Evolutionary conservation across 2,113 vertebrate species (phyloP).

Genomic region (Ifrita kowaldi): DNA sequence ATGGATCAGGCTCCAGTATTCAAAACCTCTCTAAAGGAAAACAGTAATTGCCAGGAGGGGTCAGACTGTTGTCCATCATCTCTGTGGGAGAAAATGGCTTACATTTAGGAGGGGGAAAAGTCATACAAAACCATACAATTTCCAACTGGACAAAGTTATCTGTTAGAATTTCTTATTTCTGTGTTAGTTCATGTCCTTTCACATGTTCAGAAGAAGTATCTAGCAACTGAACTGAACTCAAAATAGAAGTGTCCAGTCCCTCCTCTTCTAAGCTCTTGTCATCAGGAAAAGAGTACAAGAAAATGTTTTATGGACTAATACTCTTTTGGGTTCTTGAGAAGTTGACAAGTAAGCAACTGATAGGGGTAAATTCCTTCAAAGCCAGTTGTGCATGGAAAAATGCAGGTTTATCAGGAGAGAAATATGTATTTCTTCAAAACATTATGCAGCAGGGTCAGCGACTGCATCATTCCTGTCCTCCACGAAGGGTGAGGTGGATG

Average conservation of each 20-base stretch:
- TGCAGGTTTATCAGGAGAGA: background rate
- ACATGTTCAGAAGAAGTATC: background rate
- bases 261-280: background rate
- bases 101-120: background rate
- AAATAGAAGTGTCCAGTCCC: background rate
- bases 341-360: background rate
- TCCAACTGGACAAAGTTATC: background rate
- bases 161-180: background rate
- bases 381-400: background rate
- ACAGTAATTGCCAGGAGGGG: background rate
- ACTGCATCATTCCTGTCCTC: background rate
- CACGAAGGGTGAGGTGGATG: background rate
- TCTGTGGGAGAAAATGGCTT: background rate
- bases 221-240: background rate
- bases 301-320: background rate
- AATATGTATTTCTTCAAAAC: background rate
- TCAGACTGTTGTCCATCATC: background rate
- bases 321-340: background rate
- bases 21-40: background rate
- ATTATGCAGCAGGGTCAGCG: fast-evolving
- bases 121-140: background rate
- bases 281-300: background rate
- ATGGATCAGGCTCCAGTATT: background rate
- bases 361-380: background rate
- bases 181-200: background rate